Evolutionary conservation across 1,140 invertebrate species (phyloP).

Genomic region (Pteromalus puparum): DNA sequence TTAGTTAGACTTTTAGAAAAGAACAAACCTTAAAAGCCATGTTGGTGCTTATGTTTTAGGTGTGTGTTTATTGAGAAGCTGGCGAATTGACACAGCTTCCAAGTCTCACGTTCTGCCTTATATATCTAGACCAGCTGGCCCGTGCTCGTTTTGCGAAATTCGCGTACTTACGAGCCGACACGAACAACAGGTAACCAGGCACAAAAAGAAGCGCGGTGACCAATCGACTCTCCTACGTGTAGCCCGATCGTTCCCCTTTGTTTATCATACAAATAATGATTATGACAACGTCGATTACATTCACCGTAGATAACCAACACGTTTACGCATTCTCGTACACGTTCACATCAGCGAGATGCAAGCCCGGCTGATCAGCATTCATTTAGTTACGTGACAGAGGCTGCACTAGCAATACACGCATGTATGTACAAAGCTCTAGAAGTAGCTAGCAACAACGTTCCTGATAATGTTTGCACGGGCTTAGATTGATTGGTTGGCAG

Average conservation of each 20-base stretch:
- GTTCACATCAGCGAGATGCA: neutral
- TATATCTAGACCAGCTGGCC: conserved; percentile 23
- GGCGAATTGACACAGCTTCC: neutral
- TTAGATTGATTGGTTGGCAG: neutral
- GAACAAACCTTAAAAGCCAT: conserved; percentile 66
- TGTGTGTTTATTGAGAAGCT: neutral
- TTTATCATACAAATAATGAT: conserved; percentile 47
- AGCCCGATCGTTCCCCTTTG: neutral
- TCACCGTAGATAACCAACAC: conserved; percentile 23
- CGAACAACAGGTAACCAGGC: neutral
- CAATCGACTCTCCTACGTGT: conserved; percentile 33
- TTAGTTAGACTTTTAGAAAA: neutral
- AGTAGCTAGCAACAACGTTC: neutral
- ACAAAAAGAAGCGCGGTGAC: conserved; percentile 43
- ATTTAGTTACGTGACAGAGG: neutral
- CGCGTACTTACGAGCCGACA: neutral
- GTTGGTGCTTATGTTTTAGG: neutral
- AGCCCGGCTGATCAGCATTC: neutral
- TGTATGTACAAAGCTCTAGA: neutral
- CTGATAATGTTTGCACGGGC: conserved; percentile 7
- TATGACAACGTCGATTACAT: conserved; percentile 48
- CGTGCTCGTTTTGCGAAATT: conserved; percentile 36
- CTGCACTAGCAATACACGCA: neutral
- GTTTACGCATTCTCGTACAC: neutral
- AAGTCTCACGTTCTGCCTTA: conserved; percentile 5